These are phyloP conservation scores for Helogale parvula DNA, from an alignment of 2,113 vertebrate species.

Conservation along the genomic window DNA sequence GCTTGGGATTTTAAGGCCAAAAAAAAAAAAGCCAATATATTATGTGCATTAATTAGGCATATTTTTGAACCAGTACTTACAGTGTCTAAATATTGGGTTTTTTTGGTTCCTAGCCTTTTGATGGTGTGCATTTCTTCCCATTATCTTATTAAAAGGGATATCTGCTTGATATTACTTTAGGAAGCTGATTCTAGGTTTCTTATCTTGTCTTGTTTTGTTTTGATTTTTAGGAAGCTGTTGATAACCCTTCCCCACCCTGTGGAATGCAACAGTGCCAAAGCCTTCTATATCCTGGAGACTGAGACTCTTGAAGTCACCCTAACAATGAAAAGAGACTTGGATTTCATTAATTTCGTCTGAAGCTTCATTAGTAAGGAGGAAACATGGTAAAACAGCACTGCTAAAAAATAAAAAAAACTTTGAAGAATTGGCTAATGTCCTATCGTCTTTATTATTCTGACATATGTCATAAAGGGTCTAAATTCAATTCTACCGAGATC, in stretches of 20 bases:
- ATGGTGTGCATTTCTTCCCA: not conserved
- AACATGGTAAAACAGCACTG: not conserved
- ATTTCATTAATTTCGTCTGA: conserved; percentile 88
- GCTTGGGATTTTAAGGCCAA: conserved; percentile 25
- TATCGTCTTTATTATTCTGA: conserved; percentile 34
- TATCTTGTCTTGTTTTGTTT: conserved; percentile 48
- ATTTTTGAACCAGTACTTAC: conserved; percentile 10
- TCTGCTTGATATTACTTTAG: conserved; percentile 29
- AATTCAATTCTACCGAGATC: conserved; percentile 26
- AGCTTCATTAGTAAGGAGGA: conserved; percentile 26
- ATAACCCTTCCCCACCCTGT: conserved; percentile 92
- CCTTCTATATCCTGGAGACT: conserved; percentile 88
- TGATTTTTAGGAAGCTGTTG: conserved; percentile 90
- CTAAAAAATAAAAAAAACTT: not conserved
- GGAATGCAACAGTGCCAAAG: conserved; percentile 88
- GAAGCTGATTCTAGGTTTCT: conserved; percentile 34
- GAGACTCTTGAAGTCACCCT: conserved; percentile 92
- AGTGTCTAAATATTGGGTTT: not conserved
- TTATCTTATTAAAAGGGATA: conserved; percentile 33
- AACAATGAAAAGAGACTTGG: conserved; percentile 87
- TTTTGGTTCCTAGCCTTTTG: conserved; percentile 21
- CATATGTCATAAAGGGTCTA: not conserved
- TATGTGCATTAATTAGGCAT: not conserved
- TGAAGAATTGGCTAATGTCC: not conserved
- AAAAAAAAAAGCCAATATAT: not conserved